Evolutionary conservation across 2,888 invertebrate species (phyloP), one percentile per base, ranked within the genome.

Genomic region (Peribatodes rhomboidaria): DNA sequence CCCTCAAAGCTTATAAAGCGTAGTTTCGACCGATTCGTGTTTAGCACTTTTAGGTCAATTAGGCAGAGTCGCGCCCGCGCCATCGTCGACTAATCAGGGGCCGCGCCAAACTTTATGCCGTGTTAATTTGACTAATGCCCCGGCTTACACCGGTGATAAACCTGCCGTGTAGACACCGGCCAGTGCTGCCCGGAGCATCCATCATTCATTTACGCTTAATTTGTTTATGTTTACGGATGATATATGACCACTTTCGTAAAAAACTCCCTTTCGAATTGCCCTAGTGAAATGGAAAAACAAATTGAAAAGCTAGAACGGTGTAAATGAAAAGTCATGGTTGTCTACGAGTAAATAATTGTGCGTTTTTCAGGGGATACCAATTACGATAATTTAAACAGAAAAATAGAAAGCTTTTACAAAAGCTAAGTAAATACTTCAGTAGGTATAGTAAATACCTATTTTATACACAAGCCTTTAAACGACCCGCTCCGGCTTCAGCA

Each of bases 91-190:
- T 92, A 92, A 91, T 92, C 92, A 92, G 90, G 70, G 86, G 87
- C 82, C 90, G 85, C 89, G 87, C 87, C 90, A 84, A 86, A 87
- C 87, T 92, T 92, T 93, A 92, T 88, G 83, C 88, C 88, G 92
- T 93, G 93, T 93, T 93, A 93, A 93, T 93, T 93, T 93, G 93
- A 93, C 92, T 92, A 93, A 93, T 93, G 93, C 81, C 81, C 81
- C 84, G 86, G 87, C 84, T 85, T 82, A 83, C 84, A 85, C 85
- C 77, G 78, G 82, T 85, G 86, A 85, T 90, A 89, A 86, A 86
- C 86, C 83, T 79, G 79, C 81, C 85, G 73, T 78, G 81, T 80
- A 74, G 73, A 80, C 79, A 78, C 79, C 73, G 70, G 70, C 76
- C 76, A 77, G 81, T 81, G 78, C 80, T 74, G 74, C 71, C 65